These are phyloP conservation scores for Lasiurus cinereus DNA, from an alignment of 2,113 vertebrate species.

Conservation along the genomic window DNA sequence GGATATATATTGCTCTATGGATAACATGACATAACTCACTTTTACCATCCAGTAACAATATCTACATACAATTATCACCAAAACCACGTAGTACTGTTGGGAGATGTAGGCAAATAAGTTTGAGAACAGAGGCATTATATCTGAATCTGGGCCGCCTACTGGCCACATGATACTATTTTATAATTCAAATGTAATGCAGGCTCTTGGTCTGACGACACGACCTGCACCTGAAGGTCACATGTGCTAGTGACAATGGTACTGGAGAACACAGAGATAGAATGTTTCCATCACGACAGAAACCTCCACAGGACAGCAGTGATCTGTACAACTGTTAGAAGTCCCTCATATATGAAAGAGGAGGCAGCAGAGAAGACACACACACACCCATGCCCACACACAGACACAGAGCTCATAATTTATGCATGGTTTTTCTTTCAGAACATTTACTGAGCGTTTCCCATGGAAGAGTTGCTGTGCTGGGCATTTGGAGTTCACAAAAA, in stretches of 20 bases:
- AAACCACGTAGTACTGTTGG: neutral
- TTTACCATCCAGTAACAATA: conserved; percentile 1
- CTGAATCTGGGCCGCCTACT: neutral
- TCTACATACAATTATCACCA: neutral
- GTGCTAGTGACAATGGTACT: neutral
- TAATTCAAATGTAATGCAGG: conserved; percentile 40
- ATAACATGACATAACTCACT: neutral
- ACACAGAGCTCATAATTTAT: neutral
- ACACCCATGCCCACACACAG: neutral
- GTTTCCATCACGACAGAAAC: neutral
- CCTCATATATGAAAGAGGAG: neutral
- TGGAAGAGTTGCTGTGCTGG: neutral
- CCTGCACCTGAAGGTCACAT: neutral
- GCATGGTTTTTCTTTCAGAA: neutral
- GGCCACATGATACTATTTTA: neutral
- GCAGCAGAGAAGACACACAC: neutral
- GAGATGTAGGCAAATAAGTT: neutral
- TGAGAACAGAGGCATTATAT: neutral
- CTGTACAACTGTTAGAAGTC: neutral
- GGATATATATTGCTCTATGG: neutral
- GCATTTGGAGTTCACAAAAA: neutral
- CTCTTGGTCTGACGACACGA: neutral
- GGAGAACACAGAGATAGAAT: neutral
- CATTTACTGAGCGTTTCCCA: conserved; percentile 1
- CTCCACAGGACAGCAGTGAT: neutral